Base-by-base conservation (phyloP, 1,140 invertebrate genomes). In the Papilio aristodemus region DNA sequence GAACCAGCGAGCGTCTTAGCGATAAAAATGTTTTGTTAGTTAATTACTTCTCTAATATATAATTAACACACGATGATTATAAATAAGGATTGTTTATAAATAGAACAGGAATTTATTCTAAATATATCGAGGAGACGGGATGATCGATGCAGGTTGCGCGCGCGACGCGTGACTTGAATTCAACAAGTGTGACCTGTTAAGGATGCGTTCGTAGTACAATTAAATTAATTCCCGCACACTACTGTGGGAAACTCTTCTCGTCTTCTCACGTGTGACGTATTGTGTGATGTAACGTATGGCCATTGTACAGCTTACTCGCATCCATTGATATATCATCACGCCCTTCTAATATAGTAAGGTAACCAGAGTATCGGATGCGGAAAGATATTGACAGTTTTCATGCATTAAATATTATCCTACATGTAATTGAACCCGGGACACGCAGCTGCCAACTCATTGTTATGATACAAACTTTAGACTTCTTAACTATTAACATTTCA, bases 71-170 rank as follows among this genome's bases (percentile, higher is more conserved):
- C 38, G 41, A 63, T 38, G 59, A 25, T 64, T 43, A 46, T 64
- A 64, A 64, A 41, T 54, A 54, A 54, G 46, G 19, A 63, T 57
- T 69, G 27, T 27, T 43, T 46, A 64, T 64, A 64, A 46, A 64
- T 64, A 64, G 39, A 25, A 13, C 39, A 13, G 39, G 60, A 27
- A 58, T 54, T 54, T 37, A 14, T 41, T 43, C 62, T 64, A 43
- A 64, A 64, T 41, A 43, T 64, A 64, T 14, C 17, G 39, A 38
- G n/a, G 11, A 41, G 71, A 67, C 59, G 50, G 69, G 71, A 81
- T 86, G 74, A 75, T 46, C 64, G 67, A 87, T 86, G 83, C 87
- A 89, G 85, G 84, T 87, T 80, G 80, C 76, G 80, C 59, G 67
- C 78, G 76, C 67, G 60, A 71, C 76, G 72, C 87, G 84, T 89